Percentiles rank a stretch among this genome's conserved stretches.
These are phyloP conservation scores for Sicus ferrugineus DNA, from an alignment of 2,888 invertebrate genomes.

Conservation along the genomic window DNA sequence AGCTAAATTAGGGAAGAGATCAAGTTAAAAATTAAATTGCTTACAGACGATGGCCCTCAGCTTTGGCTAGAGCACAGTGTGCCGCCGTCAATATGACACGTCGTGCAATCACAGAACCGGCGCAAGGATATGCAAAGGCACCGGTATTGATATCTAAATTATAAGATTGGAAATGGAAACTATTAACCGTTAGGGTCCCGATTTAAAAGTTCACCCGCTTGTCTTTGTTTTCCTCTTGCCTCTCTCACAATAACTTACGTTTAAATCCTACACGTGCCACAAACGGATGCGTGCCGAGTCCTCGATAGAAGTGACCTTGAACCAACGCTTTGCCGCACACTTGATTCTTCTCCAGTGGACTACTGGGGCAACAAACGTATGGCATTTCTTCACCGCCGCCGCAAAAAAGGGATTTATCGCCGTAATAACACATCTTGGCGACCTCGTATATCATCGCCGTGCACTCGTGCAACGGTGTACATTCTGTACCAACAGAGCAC, in stretches of 20 bases:
- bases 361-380: constrained; percentile 63
- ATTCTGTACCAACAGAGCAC: constrained; percentile 59
- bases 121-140: constrained; percentile 77
- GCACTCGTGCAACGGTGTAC: constrained; percentile 63
- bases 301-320: constrained; percentile 71
- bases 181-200: background rate
- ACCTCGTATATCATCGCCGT: constrained; percentile 62
- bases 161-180: constrained; percentile 36
- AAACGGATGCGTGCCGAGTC: constrained; percentile 79
- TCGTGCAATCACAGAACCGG: constrained; percentile 75
- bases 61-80: constrained; percentile 80
- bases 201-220: background rate
- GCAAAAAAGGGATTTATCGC: constrained; percentile 63
- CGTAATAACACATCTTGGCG: constrained; percentile 62
- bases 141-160: constrained; percentile 75
- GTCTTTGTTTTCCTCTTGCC: background rate
- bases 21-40: constrained; percentile 52
- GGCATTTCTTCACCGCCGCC: constrained; percentile 61
- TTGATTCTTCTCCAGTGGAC: constrained; percentile 64
- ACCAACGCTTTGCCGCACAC: constrained; percentile 74
- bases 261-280: constrained; percentile 79
- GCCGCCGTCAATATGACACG: constrained; percentile 77
- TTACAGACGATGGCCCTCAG: constrained; percentile 79
- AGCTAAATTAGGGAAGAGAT: too few species aligned
- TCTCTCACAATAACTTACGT: constrained; percentile 66